Evolutionary conservation across 2,113 vertebrate species (phyloP).

Genomic region (Odontophorus gujanensis): DNA sequence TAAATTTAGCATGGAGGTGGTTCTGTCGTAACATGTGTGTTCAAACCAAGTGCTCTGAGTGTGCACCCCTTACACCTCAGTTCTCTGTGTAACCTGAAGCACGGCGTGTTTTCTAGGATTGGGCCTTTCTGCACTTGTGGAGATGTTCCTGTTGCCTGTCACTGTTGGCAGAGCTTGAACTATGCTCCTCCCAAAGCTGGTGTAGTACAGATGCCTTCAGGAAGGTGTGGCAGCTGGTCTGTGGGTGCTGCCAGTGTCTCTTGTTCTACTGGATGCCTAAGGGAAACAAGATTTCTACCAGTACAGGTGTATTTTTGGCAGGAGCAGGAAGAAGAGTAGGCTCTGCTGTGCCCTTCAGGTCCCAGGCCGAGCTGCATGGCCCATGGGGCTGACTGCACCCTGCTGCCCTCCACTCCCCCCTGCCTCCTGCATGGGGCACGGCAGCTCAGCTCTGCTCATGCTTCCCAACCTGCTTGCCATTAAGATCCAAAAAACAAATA

Average conservation of each 20-base stretch:
- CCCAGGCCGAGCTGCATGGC: background rate
- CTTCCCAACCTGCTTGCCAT: background rate
- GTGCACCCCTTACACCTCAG: background rate
- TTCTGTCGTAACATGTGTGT: background rate
- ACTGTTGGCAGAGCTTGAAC: background rate
- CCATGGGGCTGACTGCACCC: background rate
- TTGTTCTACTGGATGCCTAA: background rate
- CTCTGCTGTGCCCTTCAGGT: background rate
- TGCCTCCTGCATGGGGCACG: background rate
- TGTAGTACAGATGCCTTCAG: background rate
- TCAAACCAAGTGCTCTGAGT: background rate
- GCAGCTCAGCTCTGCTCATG: background rate
- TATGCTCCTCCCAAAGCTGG: background rate
- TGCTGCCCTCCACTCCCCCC: background rate
- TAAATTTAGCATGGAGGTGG: background rate
- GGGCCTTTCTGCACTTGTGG: rapidly evolving
- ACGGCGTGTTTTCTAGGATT: background rate
- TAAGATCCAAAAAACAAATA: too few species aligned
- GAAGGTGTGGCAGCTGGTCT: background rate
- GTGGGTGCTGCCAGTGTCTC: background rate
- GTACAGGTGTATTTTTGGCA: background rate
- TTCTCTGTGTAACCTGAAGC: background rate
- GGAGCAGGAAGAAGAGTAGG: background rate
- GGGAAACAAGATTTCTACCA: background rate
- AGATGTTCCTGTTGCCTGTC: background rate